phyloP scores from a whole-genome alignment of 2,797 vertebrate genomes.

The Synanceia verrucosa region DNA sequence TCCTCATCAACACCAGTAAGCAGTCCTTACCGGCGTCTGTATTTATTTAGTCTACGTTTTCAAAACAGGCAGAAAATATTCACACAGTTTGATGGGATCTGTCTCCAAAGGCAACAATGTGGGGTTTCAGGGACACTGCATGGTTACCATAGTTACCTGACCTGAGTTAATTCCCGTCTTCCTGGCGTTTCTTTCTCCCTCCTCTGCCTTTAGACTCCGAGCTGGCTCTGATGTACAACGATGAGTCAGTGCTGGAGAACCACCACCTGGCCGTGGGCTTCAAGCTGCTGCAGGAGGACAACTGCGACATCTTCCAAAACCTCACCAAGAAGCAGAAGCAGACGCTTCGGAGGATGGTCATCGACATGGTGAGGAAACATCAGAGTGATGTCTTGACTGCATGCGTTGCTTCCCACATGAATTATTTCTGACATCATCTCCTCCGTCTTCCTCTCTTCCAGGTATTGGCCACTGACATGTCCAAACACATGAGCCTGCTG shows the following conservation, averaged over 20 bases:
- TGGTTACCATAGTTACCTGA: conserved; percentile 35
- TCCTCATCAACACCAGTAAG: conserved; percentile 99
- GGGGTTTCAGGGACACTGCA: conserved; percentile 14
- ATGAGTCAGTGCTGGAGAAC: conserved; percentile 98
- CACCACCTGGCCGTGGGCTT: conserved; percentile 98
- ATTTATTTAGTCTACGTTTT: conserved; percentile 26
- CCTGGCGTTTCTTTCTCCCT: conserved; percentile 8
- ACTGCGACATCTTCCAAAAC: conserved; percentile 99
- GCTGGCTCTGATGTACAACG: conserved; percentile 98
- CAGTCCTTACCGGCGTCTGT: conserved; percentile 41
- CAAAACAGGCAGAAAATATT: not conserved
- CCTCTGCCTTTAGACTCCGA: conserved; percentile 88
- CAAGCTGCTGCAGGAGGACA: conserved; percentile 97
- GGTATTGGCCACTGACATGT: conserved; percentile 99
- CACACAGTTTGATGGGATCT: conserved; percentile 8
- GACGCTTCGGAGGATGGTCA: conserved; percentile 95
- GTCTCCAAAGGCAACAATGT: not conserved
- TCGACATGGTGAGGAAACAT: conserved; percentile 91
- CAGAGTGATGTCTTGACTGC: not conserved
- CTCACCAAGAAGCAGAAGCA: conserved; percentile 95
- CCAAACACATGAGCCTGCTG: conserved; percentile 97
- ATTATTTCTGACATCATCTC: not conserved
- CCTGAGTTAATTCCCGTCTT: conserved; percentile 33
- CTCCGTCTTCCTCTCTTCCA: conserved; percentile 48
- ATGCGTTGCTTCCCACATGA: not conserved